Evolutionary conservation across 1,140 invertebrate species (phyloP), one percentile per base, ranked within the genome.

Genomic region (Nautilus pompilius): DNA sequence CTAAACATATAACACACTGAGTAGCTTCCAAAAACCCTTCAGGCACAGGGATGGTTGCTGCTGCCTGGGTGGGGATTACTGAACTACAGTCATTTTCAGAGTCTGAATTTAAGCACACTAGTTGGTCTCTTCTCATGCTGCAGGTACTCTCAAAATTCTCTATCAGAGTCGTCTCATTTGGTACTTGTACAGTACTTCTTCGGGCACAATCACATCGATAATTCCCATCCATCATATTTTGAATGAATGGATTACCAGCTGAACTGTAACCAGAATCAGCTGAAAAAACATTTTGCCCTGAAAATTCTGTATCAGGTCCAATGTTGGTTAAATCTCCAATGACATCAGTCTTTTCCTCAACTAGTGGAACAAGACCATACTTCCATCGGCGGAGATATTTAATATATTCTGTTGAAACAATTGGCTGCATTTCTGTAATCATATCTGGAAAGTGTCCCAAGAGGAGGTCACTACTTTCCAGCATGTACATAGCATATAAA

Each of bases 1-100:
- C 86, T 51, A 87, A 70, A 76, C 86, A 87, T 32, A 87, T 84
- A n/a, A 85, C 83, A 78, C 86, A 87, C 49, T 86, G 84, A 32
- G 32, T 68, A 24, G 64, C 63, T 13, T 69, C 65, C 32, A 77
- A 41, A 53, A 64, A 74, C n/a, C 74, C 70, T 17, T 54, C 24
- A 26, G 70, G 72, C 51, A 65, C 24, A n/a, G n/a, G n/a, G n/a
- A n/a, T n/a, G n/a, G n/a, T n/a, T n/a, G n/a, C n/a, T n/a, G n/a
- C n/a, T n/a, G n/a, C n/a, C n/a, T n/a, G n/a, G n/a, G n/a, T n/a
- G n/a, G n/a, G n/a, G n/a, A n/a, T n/a, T n/a, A n/a, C n/a, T n/a
- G n/a, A n/a, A n/a, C n/a, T n/a, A n/a, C n/a, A n/a, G n/a, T n/a
- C n/a, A n/a, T n/a, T n/a, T n/a, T n/a, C n/a, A n/a, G n/a, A n/a